A percentile compares a stretch with the other conserved stretches of the same genome.
Evolutionary conservation across 1,140 invertebrate genomes (phyloP).

Genomic region (Zaprionus inermis): DNA sequence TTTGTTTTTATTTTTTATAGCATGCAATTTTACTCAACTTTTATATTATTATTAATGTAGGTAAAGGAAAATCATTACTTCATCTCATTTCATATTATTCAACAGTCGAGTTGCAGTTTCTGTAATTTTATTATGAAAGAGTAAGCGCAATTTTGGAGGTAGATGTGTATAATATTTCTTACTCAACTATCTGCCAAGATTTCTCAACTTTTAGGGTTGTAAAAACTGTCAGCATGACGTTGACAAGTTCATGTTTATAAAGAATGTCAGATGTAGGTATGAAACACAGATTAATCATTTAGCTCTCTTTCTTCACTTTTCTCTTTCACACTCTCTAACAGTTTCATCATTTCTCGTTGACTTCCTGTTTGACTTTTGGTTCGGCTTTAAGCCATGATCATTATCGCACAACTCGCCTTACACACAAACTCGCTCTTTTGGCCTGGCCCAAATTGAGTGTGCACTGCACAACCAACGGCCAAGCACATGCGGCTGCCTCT

Average conservation of each 20-base stretch:
- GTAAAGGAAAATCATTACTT: no score
- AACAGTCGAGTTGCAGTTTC: no score
- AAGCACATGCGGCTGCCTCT: slow-evolving; percentile 20
- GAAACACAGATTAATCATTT: neutral
- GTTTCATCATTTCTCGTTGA: slow-evolving; percentile 30
- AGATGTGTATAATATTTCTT: no score
- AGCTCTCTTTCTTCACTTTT: neutral
- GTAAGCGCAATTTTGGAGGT: no score
- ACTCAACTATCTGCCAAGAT: no score
- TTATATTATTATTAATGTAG: no score
- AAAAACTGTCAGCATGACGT: neutral
- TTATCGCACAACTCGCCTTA: slow-evolving; percentile 47
- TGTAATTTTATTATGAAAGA: no score
- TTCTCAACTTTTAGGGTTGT: neutral
- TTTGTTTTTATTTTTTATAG: no score
- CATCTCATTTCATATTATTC: no score
- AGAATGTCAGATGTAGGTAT: neutral
- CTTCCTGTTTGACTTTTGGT: slow-evolving; percentile 2
- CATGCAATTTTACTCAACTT: no score
- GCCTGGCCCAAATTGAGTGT: slow-evolving; percentile 37
- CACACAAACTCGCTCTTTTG: slow-evolving; percentile 3
- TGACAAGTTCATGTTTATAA: neutral
- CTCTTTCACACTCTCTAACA: neutral
- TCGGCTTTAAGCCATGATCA: slow-evolving; percentile 52
- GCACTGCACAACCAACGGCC: no score